These are phyloP conservation scores for Ceratosolen solmsi DNA, from an alignment of 1,140 invertebrate genomes.

Conservation along the genomic window DNA sequence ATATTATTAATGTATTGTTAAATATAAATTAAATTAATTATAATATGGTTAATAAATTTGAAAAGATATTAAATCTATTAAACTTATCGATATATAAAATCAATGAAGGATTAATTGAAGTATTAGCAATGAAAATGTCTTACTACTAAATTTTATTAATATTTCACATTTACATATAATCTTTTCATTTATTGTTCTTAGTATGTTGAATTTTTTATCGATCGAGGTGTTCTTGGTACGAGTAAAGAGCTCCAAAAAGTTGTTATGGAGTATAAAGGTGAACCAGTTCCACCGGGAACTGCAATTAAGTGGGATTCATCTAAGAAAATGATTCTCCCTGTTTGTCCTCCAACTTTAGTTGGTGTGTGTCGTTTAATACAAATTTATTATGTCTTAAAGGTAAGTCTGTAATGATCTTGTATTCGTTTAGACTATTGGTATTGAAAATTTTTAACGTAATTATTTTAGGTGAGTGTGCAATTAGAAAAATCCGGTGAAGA, in stretches of 20 bases:
- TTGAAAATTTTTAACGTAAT: slow-evolving; percentile 14
- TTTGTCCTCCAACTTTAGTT: slow-evolving; percentile 85
- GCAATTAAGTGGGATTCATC: slow-evolving; percentile 80
- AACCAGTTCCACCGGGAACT: slow-evolving; percentile 77
- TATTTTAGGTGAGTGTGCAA: slow-evolving; percentile 79
- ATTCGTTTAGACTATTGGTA: not conserved
- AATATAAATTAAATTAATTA: not conserved
- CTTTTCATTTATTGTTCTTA: slow-evolving; percentile 59
- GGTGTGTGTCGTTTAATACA: slow-evolving; percentile 85
- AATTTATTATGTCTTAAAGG: slow-evolving; percentile 87
- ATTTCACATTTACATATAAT: not conserved
- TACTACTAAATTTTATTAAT: not conserved
- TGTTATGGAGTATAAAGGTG: slow-evolving; percentile 83
- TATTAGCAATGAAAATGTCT: slow-evolving; percentile 4
- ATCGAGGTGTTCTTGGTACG: slow-evolving; percentile 84
- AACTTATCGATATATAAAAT: no score
- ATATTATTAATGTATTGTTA: no score
- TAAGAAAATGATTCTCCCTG: slow-evolving; percentile 81
- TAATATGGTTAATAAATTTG: no score
- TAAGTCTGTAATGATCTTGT: slow-evolving; percentile 62
- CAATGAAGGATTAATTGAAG: no score
- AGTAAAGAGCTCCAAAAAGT: slow-evolving; percentile 82
- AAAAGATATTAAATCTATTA: no score
- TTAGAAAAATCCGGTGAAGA: slow-evolving; percentile 83
- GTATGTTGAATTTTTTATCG: slow-evolving; percentile 88